Conservation (phyloP, 2,797 vertebrate species). For the Enteromius unitaeniatus region DNA sequence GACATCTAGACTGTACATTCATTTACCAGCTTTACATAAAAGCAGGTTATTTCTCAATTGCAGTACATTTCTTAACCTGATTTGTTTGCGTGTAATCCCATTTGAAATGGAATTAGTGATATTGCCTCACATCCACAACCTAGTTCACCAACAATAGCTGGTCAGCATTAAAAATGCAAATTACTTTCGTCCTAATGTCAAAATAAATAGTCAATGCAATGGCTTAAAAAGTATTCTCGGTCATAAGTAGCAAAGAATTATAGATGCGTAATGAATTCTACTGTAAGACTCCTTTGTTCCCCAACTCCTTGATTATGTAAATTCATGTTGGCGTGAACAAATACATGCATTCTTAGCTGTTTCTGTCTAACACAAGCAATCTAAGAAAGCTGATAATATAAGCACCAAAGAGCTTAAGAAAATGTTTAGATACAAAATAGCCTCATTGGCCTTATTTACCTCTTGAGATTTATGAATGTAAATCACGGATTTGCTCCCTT, state of each 20-base stretch:
- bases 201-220: background rate
- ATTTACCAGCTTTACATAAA: background rate
- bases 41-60: background rate
- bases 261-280: background rate
- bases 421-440: background rate
- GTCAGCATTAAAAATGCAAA: background rate
- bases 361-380: background rate
- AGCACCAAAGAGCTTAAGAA: background rate
- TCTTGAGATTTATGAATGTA: background rate
- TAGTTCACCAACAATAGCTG: background rate
- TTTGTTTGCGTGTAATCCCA: constrained; percentile 10
- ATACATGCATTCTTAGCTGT: background rate
- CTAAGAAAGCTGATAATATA: background rate
- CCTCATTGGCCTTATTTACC: background rate
- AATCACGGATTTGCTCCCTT: background rate
- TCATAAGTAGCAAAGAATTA: background rate
- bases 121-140: background rate
- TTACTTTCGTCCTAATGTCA: background rate
- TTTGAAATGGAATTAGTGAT: background rate
- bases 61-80: background rate
- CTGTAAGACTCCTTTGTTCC: background rate
- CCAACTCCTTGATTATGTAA: background rate
- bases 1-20: background rate
- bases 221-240: background rate
- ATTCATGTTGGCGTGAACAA: background rate